These are phyloP conservation scores for Ctenoplectra terminalis DNA, from an alignment of 1,140 invertebrate species.

Conservation along the genomic window DNA sequence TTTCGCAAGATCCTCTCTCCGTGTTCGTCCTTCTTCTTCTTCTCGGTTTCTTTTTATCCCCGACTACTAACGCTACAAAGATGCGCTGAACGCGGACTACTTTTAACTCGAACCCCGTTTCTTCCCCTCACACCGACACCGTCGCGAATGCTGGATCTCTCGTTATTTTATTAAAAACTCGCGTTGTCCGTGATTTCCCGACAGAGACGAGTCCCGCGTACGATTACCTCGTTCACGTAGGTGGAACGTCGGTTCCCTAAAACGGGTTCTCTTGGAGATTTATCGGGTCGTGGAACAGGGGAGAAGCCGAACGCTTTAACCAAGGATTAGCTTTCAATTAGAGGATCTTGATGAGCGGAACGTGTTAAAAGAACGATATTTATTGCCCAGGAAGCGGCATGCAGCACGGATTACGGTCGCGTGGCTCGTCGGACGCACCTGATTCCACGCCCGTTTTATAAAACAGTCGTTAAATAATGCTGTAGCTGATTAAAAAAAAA, in stretches of 20 bases:
- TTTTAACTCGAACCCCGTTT: conserved; percentile 13
- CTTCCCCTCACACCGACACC: background rate
- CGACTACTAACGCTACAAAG: conserved; percentile 7
- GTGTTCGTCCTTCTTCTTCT: background rate
- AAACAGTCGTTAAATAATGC: background rate
- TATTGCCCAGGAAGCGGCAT: conserved; percentile 64
- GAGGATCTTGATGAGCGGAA: conserved; percentile 58
- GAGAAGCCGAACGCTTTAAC: conserved; percentile 67
- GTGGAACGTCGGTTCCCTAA: conserved; percentile 45
- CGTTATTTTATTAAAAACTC: conserved; percentile 21
- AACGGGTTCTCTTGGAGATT: conserved; percentile 61
- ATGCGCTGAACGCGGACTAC: conserved; percentile 1
- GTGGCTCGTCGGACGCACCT: conserved; percentile 49
- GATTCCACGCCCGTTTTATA: conserved; percentile 40
- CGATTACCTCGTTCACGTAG: background rate
- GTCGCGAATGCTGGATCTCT: background rate
- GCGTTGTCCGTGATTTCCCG: conserved; percentile 10
- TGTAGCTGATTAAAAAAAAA: background rate
- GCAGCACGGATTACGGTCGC: conserved; percentile 57
- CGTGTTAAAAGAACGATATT: conserved; percentile 73
- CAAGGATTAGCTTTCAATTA: conserved; percentile 81
- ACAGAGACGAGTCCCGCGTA: background rate
- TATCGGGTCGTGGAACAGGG: conserved; percentile 57
- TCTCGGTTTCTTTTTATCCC: conserved; percentile 22
- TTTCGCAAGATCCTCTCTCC: conserved; percentile 51